Evolutionary conservation across 2,113 vertebrate species (phyloP), one percentile per base, ranked within the genome.

Genomic region (Monopterus albus): DNA sequence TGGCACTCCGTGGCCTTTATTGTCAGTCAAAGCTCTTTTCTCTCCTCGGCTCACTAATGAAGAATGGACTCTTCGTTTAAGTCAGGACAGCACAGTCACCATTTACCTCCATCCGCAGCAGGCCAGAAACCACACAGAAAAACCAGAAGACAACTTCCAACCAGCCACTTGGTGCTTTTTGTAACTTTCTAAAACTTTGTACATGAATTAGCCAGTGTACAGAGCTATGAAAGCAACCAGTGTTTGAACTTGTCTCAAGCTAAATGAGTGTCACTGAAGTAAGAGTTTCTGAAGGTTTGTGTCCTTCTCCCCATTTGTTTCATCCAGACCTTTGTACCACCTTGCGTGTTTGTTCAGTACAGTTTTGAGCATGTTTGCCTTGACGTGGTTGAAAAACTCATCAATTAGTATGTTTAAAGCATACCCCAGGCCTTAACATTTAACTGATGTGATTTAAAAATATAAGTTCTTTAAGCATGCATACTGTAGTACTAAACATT

Each of bases 131-230:
- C n/a, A n/a, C n/a, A n/a, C n/a, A n/a, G n/a, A n/a, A n/a, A n/a
- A n/a, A n/a, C n/a, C n/a, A n/a, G n/a, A n/a, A n/a, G n/a, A n/a
- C n/a, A n/a, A n/a, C n/a, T n/a, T n/a, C n/a, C n/a, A n/a, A n/a
- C n/a, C n/a, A n/a, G n/a, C n/a, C n/a, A n/a, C 29, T 31, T 31
- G 5, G 5, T 31, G 5, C 29, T 6, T 31, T 6, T 5, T 7
- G n/a, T 42, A n/a, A 29, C 14, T 57, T 64, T 35, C 17, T 31
- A 15, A 50, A 26, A 47, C 7, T 64, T 63, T 39, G n/a, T 31
- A 9, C 31, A 28, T 6, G 15, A 8, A 8, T 31, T 21, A 18
- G 10, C 14, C 8, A 8, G 14, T 35, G 25, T 31, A 20, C 46
- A 26, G 7, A 15, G 7, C n/a, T 11, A 21, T 21, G n/a, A 11